Evolutionary conservation across 2,113 vertebrate species (phyloP), one percentile per base, ranked within the genome.

Genomic region (Dendrocopos noguchii): DNA sequence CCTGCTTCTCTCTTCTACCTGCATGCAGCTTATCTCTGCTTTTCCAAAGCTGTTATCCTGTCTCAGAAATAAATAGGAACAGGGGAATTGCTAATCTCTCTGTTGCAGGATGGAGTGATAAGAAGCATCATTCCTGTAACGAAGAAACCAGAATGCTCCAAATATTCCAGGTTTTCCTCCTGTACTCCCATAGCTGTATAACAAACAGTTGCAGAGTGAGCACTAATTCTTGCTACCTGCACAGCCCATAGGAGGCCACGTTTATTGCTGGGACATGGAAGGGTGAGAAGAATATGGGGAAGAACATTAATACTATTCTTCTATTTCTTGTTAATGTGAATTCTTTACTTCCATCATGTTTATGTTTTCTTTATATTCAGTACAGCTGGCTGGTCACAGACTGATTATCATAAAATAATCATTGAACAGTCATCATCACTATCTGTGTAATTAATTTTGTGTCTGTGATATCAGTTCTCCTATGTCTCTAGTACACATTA

Each of bases 81-180:
- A 46, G 31, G 31, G 19, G n/a, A 60, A 29, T 84, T 81, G 56
- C 65, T 29, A 44, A 2, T 80, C 21, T 33, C 87, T 71, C 47
- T 82, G 11, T 61, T 0, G 0, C 27, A 34, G 5, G 64, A 22
- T 1, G 0, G 21, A 64, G 18, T 39, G 33, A 15, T 46, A 63
- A 60, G 55, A 70, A 65, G 27, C 39, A 82, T 15, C 42, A 21
- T 80, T 33, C 42, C 22, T 56, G 6, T 57, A 33, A 44, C 18
- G 17, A 80, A 55, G 42, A 84, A 53, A 25, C 5, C 3, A 1
- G 28, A 56, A 46, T 44, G 16, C n/a, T 72, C 50, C 39, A 34
- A 0, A 6, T 39, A 4, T 44, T 34, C 33, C 57, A 67, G 24
- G 56, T 70, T 20, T 57, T 80, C 46, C 50, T 12, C 29, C 27